Evolutionary conservation across 2,888 invertebrate species (phyloP).

Genomic region (Quadriops clusia): DNA sequence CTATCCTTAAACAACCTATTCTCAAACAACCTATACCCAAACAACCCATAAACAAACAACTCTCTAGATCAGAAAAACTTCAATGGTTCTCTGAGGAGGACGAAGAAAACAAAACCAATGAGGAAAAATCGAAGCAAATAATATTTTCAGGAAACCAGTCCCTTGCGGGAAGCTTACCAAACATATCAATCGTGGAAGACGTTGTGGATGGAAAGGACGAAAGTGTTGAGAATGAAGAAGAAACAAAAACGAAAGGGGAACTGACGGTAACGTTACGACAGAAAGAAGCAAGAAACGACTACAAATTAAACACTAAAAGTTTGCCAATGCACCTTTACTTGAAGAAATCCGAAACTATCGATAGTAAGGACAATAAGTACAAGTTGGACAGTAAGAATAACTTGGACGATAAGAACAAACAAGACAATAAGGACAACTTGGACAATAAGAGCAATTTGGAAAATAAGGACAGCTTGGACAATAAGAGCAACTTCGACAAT

Average conservation of each 20-base stretch:
- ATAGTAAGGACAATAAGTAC: too few relatives aligned
- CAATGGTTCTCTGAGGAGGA: constrained; percentile 10
- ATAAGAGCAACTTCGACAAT: too few relatives aligned
- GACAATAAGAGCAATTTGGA: too few relatives aligned
- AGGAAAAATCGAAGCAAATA: constrained; percentile 10
- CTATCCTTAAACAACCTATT: not conserved
- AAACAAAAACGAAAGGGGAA: not conserved
- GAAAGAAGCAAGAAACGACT: too few relatives aligned
- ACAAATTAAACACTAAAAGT: too few relatives aligned
- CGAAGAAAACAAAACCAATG: constrained; percentile 9
- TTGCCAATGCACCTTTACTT: too few relatives aligned
- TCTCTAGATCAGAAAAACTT: constrained; percentile 3
- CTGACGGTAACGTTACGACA: too few relatives aligned
- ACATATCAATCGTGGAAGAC: constrained; percentile 5
- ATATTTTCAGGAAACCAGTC: constrained; percentile 1
- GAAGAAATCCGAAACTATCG: too few relatives aligned
- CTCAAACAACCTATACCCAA: constrained; percentile 3
- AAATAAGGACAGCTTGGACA: too few relatives aligned
- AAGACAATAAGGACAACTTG: not conserved
- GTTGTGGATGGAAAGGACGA: constrained; percentile 3
- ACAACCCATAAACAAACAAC: constrained; percentile 3
- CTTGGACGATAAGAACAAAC: too few relatives aligned
- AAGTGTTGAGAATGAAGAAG: not conserved
- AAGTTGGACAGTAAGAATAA: too few relatives aligned
- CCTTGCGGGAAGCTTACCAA: constrained; percentile 1